Evolutionary conservation across 2,888 invertebrate genomes (phyloP).

Genomic region (Xestia ashworthii): DNA sequence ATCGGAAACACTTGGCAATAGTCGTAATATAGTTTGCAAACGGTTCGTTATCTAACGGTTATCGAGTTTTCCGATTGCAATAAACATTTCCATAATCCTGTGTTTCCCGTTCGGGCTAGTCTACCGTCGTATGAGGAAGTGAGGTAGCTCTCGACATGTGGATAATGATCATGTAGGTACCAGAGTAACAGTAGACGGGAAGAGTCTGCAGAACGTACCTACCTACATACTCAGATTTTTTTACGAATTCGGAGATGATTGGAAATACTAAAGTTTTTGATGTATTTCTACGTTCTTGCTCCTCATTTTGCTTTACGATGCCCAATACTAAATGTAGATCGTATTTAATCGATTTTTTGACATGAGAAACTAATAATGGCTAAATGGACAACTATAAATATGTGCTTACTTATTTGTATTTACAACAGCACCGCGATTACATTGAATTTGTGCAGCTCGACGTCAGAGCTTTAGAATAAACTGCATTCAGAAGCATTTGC

Average conservation of each 20-base stretch:
- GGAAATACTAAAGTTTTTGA: neutral
- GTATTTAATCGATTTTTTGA: neutral
- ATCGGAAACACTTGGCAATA: conserved; percentile 29
- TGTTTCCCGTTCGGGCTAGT: conserved; percentile 38
- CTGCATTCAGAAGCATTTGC: neutral
- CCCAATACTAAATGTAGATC: neutral
- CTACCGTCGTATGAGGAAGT: conserved; percentile 38
- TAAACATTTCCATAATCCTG: conserved; percentile 53
- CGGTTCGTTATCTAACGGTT: conserved; percentile 44
- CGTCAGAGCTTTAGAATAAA: conserved; percentile 24
- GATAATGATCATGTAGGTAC: conserved; percentile 13
- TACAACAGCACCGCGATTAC: conserved; percentile 21
- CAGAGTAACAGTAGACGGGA: conserved; percentile 23
- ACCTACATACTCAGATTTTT: neutral
- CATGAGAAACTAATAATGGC: neutral
- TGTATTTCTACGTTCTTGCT: neutral
- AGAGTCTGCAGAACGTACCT: neutral
- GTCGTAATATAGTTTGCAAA: neutral
- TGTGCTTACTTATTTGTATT: conserved; percentile 33
- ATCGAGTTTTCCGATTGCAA: conserved; percentile 51
- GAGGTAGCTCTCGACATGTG: neutral
- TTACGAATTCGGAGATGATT: neutral
- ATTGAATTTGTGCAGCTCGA: conserved; percentile 29
- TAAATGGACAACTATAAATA: neutral
- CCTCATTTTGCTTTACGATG: neutral